Evolutionary conservation across 2,797 vertebrate species (phyloP), one percentile per base, ranked within the genome.

Genomic region (Enteromius mattozi): DNA sequence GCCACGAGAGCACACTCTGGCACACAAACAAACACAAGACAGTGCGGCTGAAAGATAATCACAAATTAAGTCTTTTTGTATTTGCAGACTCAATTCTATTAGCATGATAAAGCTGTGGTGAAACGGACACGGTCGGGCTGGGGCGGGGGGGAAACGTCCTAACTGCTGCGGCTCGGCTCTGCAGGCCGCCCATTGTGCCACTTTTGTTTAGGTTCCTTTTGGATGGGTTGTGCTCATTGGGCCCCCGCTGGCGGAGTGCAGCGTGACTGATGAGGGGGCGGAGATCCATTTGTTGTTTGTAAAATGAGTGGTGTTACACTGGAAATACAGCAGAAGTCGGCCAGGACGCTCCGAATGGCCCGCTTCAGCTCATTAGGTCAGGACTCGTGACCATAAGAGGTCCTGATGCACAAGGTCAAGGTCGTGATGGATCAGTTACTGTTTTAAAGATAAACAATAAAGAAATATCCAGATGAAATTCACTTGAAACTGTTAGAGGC

Each of bases 1-100:
- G 16, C 70, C 69, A 78, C 27, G 54, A 85, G 80, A 54, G 85
- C 78, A 75, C 78, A 72, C 83, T 47, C 72, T 56, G 80, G 69
- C 83, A 17, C 77, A 78, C 70, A 87, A 76, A 70, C 88, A 76
- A 47, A 80, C 56, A 77, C 69, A 86, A 83, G 86, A 86, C 85
- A 80, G 86, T 75, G 86, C 42, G 49, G 82, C 87, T 33, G 86
- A 93, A 95, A 94, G 94, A 94, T 96, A 97, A 97, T 97, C 96
- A 96, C 95, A 96, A 97, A 97, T 98, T 96, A 97, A 96, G 95
- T 96, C 96, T 95, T 94, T 97, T 97, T 99, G 96, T 98, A 96
- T 96, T 95, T 94, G 93, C 94, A 95, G 95, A 96, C 97, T 97
- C 96, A 95, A 96, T 97, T 95, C 94, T 90, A 97, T 98, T 98